phyloP scores from a whole-genome alignment of 2,888 invertebrate species.

The Zelleria hepariella region DNA sequence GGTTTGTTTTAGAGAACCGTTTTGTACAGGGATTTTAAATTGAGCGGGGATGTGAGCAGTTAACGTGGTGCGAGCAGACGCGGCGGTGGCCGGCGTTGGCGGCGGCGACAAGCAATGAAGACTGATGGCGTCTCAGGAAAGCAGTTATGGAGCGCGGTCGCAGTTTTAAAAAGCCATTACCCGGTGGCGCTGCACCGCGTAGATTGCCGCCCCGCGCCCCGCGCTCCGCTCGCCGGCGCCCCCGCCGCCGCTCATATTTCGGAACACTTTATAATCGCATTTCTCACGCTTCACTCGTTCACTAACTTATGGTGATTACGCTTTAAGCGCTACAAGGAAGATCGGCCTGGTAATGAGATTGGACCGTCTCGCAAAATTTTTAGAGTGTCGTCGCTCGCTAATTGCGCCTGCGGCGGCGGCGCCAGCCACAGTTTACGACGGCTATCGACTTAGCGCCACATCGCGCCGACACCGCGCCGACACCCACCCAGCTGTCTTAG shows the following conservation, averaged over 20 bases:
- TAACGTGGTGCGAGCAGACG: constrained; percentile 48
- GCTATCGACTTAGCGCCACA: constrained; percentile 9
- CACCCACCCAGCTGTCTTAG: constrained; percentile 2
- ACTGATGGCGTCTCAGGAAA: constrained; percentile 69
- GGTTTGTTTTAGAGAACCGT: neutral
- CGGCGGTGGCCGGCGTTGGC: constrained; percentile 47
- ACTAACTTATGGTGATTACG: constrained; percentile 71
- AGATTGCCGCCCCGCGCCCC: constrained; percentile 47
- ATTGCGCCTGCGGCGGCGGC: constrained; percentile 53
- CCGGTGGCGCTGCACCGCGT: constrained; percentile 61
- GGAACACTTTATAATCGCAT: constrained; percentile 71
- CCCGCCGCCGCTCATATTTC: constrained; percentile 53
- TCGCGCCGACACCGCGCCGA: neutral
- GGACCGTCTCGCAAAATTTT: constrained; percentile 68
- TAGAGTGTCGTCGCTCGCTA: constrained; percentile 65
- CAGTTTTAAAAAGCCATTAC: constrained; percentile 73
- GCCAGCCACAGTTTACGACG: constrained; percentile 10
- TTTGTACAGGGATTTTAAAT: neutral
- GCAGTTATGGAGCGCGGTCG: constrained; percentile 72
- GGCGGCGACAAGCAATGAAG: constrained; percentile 73
- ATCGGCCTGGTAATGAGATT: constrained; percentile 69
- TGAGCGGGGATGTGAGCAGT: constrained; percentile 47
- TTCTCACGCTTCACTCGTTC: constrained; percentile 67
- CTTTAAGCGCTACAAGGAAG: constrained; percentile 69
- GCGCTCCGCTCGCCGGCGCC: constrained; percentile 23